These are phyloP conservation scores for Indicator indicator DNA, from an alignment of 2,113 vertebrate species.

Conservation along the genomic window DNA sequence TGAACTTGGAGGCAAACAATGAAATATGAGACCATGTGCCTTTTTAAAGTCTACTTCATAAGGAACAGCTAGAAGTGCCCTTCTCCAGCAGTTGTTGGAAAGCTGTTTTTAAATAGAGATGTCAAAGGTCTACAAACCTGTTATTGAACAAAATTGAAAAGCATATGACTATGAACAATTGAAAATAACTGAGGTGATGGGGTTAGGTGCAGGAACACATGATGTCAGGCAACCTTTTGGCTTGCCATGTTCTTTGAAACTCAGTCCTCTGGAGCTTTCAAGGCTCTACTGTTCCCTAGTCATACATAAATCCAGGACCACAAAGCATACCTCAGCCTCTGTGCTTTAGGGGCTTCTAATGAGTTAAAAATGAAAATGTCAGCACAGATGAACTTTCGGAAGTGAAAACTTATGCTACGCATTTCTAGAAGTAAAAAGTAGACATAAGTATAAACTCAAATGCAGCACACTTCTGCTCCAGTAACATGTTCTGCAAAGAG, in stretches of 20 bases:
- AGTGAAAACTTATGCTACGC: neutral
- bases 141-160: conserved; percentile 40
- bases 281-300: conserved; percentile 5
- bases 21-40: neutral
- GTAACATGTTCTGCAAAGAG: neutral
- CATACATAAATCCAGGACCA: neutral
- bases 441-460: neutral
- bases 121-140: conserved; percentile 63
- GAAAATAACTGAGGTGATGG: conserved; percentile 22
- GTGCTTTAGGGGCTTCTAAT: neutral
- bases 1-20: neutral
- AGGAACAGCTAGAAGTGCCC: conserved; percentile 7
- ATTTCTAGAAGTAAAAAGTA: neutral
- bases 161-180: conserved; percentile 36
- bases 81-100: conserved; percentile 32
- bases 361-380: conserved; percentile 29
- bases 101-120: conserved; percentile 44
- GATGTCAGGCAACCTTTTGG: conserved; percentile 59
- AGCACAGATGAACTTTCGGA: neutral
- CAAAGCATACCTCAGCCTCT: conserved; percentile 9
- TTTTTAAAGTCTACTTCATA: neutral
- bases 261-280: conserved; percentile 4
- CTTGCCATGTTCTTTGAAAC: conserved; percentile 44
- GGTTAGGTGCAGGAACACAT: conserved; percentile 40
- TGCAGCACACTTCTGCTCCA: neutral